These are phyloP conservation scores for Mesoligia furuncula DNA, from an alignment of 2,888 invertebrate genomes.

Conservation along the genomic window DNA sequence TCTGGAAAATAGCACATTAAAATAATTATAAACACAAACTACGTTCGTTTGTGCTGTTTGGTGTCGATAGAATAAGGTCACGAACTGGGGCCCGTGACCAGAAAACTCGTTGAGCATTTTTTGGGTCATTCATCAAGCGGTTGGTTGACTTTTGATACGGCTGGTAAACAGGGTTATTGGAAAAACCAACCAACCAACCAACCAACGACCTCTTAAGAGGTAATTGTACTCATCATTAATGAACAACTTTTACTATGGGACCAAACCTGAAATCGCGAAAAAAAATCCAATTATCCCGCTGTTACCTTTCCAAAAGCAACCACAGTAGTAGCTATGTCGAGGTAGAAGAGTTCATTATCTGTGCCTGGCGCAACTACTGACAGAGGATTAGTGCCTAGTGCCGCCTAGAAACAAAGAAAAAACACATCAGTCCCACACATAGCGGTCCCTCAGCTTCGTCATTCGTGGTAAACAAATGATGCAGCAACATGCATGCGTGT, in stretches of 20 bases:
- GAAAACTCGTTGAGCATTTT: too few relatives aligned
- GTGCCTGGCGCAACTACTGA: slow-evolving; percentile 94
- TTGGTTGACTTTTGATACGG: background rate
- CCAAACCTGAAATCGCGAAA: too few relatives aligned
- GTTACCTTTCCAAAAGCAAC: slow-evolving; percentile 97
- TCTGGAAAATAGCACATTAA: background rate
- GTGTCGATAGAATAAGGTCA: background rate
- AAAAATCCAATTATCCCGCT: background rate
- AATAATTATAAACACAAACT: background rate
- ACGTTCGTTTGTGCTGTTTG: background rate
- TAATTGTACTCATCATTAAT: too few relatives aligned
- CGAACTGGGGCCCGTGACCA: too few relatives aligned
- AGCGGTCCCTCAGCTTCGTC: background rate
- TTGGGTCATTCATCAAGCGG: background rate
- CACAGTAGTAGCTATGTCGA: slow-evolving; percentile 99
- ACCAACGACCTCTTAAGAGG: too few relatives aligned
- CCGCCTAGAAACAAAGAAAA: slow-evolving; percentile 86
- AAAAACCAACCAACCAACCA: too few relatives aligned
- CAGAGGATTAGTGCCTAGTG: slow-evolving; percentile 97
- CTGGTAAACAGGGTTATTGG: too few relatives aligned
- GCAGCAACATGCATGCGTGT: too few relatives aligned
- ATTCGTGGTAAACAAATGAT: background rate
- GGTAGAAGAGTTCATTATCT: slow-evolving; percentile 93
- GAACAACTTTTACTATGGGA: too few relatives aligned
- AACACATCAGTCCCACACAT: background rate